Conservation (phyloP, 2,797 vertebrate genomes). For the Phrynocephalus guinanensis region DNA sequence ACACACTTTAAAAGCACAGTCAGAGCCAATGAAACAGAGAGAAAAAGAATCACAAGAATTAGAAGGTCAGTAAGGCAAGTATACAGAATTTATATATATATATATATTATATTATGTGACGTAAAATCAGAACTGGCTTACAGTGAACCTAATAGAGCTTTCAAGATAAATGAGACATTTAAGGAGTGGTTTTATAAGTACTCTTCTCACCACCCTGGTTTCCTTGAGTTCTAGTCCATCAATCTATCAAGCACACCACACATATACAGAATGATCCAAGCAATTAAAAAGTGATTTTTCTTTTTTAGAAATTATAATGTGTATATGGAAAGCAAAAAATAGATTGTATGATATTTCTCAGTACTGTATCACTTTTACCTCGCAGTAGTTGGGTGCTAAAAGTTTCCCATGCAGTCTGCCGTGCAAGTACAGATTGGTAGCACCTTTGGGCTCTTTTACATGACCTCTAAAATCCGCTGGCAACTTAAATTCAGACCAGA, state of each 20-base stretch:
- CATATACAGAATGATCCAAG: background rate
- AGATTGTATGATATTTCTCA: background rate
- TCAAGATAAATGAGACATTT: too few species aligned
- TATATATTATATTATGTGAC: background rate
- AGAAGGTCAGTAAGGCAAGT: background rate
- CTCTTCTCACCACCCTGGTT: too few species aligned
- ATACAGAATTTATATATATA: background rate
- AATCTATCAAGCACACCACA: too few species aligned
- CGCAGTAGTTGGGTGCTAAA: background rate
- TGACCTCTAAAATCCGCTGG: too few species aligned
- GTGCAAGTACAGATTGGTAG: background rate
- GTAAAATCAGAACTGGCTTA: too few species aligned
- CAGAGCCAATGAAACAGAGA: background rate
- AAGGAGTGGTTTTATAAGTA: too few species aligned
- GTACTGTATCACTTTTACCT: background rate
- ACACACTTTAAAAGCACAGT: slow-evolving; percentile 17
- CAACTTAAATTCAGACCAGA: too few species aligned
- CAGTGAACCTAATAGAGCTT: too few species aligned
- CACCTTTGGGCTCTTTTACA: background rate
- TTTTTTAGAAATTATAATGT: background rate
- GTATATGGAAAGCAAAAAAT: background rate
- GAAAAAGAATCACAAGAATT: background rate
- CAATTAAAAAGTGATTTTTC: background rate
- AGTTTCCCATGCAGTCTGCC: background rate
- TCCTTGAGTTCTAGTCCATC: too few species aligned